Percentiles rank a stretch among this genome's conserved stretches.
phyloP scores from a whole-genome alignment of 2,113 vertebrate genomes.

The Riparia riparia region DNA sequence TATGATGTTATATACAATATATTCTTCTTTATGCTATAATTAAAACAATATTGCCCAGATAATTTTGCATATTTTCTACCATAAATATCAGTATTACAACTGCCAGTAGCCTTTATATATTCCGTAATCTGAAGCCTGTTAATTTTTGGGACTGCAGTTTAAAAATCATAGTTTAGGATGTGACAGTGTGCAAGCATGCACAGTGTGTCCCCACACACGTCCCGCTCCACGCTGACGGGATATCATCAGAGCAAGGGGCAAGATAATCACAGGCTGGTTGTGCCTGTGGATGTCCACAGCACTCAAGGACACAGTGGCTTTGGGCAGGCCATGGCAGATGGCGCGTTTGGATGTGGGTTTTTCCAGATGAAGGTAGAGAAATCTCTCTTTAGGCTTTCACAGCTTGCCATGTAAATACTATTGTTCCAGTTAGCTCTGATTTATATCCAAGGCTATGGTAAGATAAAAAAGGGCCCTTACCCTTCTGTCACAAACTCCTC shows the following conservation, averaged over 20 bases:
- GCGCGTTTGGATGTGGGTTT: constrained; percentile 65
- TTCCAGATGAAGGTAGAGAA: constrained; percentile 69
- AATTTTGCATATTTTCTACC: neutral
- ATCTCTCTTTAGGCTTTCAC: constrained; percentile 70
- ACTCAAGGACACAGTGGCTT: neutral
- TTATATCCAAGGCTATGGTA: constrained; percentile 32
- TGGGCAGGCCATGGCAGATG: constrained; percentile 68
- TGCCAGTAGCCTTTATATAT: neutral
- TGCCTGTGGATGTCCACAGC: constrained; percentile 14
- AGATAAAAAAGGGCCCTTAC: constrained; percentile 49
- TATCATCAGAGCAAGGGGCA: neutral
- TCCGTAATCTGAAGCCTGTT: neutral
- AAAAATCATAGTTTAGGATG: neutral
- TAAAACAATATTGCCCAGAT: neutral
- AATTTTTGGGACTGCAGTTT: neutral
- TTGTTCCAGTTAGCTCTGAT: constrained; percentile 57
- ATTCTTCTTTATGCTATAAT: neutral
- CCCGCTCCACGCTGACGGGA: fast-evolving
- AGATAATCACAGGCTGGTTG: neutral
- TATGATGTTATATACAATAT: neutral
- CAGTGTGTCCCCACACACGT: neutral
- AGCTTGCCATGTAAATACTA: constrained; percentile 67
- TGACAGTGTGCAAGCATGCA: neutral
- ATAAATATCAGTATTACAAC: neutral
- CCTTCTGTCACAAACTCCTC: constrained; percentile 62